phyloP scores from a whole-genome alignment of 2,888 invertebrate genomes.

The Drosophila kuntzei region DNA sequence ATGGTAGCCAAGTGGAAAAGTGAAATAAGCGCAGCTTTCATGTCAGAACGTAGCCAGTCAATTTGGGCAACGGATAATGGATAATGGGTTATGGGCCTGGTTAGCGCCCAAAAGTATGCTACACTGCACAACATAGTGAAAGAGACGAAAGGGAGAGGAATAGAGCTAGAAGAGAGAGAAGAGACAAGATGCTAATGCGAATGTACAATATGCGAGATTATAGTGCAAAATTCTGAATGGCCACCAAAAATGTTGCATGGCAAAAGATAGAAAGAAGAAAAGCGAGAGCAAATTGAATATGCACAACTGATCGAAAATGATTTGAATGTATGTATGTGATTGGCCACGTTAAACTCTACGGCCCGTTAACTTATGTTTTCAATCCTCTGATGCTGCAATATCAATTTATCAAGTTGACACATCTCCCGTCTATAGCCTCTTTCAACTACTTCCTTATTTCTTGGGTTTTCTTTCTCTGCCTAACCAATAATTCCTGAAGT shows the following conservation, averaged over 20 bases:
- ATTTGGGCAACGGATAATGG: conserved; percentile 50
- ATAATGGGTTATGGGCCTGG: conserved; percentile 27
- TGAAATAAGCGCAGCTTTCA: conserved; percentile 70
- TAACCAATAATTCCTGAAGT: conserved; percentile 4
- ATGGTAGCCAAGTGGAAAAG: conserved; percentile 62
- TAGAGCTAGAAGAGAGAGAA: too few relatives aligned
- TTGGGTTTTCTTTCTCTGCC: background rate
- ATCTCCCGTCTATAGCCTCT: background rate
- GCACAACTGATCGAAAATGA: background rate
- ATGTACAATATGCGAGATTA: conserved; percentile 2
- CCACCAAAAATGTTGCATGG: background rate
- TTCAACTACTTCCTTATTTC: background rate
- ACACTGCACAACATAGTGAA: conserved; percentile 12
- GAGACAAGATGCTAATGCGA: background rate
- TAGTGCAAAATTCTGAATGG: background rate
- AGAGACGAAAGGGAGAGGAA: too few relatives aligned
- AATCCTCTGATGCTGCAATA: conserved; percentile 4
- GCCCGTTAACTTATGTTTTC: background rate
- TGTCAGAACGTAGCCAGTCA: conserved; percentile 50
- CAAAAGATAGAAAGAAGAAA: background rate
- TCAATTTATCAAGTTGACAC: conserved; percentile 19
- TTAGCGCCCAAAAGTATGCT: conserved; percentile 17
- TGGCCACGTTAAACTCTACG: background rate
- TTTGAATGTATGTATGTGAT: conserved; percentile 1
- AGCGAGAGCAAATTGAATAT: background rate